Conservation (phyloP, 2,797 vertebrate genomes). For the Phalanger gymnotis region DNA sequence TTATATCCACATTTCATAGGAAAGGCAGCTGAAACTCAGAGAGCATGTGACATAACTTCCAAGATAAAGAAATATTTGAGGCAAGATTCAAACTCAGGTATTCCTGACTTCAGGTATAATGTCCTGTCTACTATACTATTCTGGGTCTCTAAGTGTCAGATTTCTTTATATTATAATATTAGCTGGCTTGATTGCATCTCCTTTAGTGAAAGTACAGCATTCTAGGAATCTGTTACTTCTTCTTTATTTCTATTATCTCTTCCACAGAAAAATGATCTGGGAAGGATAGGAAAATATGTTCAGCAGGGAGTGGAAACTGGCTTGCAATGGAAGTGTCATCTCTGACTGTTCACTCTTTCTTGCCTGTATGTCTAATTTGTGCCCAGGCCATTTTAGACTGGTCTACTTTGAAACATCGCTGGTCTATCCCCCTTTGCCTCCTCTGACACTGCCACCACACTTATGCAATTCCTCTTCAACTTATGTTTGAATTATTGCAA, state of each 20-base stretch:
- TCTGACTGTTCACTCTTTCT: neutral
- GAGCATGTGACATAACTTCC: neutral
- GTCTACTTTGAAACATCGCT: neutral
- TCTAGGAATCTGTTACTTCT: constrained; percentile 59
- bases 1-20: neutral
- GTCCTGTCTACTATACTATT: constrained; percentile 17
- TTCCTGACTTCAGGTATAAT: neutral
- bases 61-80: neutral
- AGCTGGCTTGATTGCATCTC: constrained; percentile 50
- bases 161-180: constrained; percentile 44
- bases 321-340: neutral
- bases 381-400: neutral
- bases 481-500: neutral
- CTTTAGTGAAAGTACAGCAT: constrained; percentile 29
- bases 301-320: neutral
- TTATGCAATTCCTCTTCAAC: neutral
- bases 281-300: neutral
- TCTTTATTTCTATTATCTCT: constrained; percentile 60
- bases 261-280: neutral
- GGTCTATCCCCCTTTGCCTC: neutral
- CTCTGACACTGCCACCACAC: neutral
- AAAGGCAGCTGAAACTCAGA: neutral
- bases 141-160: constrained; percentile 22
- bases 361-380: neutral
- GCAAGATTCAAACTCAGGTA: neutral